Evolutionary conservation across 1,140 invertebrate genomes (phyloP).

Genomic region (Maniola jurtina): DNA sequence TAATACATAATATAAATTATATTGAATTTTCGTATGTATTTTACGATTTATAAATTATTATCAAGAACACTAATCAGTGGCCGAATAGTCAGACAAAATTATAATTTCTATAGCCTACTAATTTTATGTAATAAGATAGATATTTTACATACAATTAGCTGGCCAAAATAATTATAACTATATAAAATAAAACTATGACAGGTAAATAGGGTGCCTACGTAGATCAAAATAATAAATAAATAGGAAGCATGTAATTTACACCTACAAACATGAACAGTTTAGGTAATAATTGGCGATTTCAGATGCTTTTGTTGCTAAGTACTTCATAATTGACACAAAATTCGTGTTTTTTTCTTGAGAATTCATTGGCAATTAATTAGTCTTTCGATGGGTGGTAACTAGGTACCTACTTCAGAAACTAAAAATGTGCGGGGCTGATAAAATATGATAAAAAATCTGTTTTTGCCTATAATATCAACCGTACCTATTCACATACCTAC

Average conservation of each 20-base stretch:
- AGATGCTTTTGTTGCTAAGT: neutral
- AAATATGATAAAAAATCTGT: too few species aligned
- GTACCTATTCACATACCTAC: too few species aligned
- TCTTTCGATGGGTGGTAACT: neutral
- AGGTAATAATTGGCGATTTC: neutral
- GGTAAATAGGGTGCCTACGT: too few species aligned
- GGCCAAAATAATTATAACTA: too few species aligned
- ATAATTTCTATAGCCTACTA: neutral
- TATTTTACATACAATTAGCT: too few species aligned
- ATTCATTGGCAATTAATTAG: constrained; percentile 11
- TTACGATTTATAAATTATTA: constrained; percentile 10
- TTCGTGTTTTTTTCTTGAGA: constrained; percentile 10
- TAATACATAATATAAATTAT: constrained; percentile 35
- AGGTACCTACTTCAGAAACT: too few species aligned
- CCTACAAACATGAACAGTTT: too few species aligned
- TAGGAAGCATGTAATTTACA: too few species aligned
- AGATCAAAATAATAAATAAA: neutral
- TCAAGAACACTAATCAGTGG: neutral
- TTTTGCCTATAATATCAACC: too few species aligned
- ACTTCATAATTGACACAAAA: constrained; percentile 6
- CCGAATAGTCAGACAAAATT: neutral
- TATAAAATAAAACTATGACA: too few species aligned
- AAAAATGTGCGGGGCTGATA: too few species aligned
- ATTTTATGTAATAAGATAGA: too few species aligned
- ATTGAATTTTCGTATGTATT: constrained; percentile 33